phyloP scores from a whole-genome alignment of 1,140 invertebrate species.

The Drosophila hydei region DNA sequence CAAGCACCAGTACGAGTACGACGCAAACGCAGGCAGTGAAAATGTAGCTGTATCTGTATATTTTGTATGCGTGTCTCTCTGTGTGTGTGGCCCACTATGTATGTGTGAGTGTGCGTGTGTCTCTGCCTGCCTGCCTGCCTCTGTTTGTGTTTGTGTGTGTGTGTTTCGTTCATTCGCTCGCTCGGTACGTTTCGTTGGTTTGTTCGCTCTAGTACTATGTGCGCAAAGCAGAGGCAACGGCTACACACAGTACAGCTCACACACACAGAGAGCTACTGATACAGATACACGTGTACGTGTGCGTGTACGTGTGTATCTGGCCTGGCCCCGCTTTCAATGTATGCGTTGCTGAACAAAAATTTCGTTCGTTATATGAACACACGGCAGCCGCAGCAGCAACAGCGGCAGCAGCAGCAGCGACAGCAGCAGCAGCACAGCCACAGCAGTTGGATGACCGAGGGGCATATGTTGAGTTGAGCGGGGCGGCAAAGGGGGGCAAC shows the following conservation, averaged over 20 bases:
- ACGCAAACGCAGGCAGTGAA: conserved; percentile 73
- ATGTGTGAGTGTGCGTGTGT: conserved; percentile 31
- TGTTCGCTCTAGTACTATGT: conserved; percentile 54
- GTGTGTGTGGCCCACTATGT: not conserved
- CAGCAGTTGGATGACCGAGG: conserved; percentile 27
- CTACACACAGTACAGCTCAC: conserved; percentile 22
- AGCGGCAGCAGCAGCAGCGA: conserved; percentile 12
- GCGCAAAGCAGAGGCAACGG: conserved; percentile 56
- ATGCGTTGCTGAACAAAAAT: conserved; percentile 53
- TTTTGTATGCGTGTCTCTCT: conserved; percentile 9
- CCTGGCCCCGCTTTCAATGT: conserved; percentile 45
- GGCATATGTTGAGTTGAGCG: conserved; percentile 21
- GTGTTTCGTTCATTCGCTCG: conserved; percentile 47
- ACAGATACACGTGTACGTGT: not conserved
- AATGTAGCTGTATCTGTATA: conserved; percentile 48
- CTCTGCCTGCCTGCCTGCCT: no score
- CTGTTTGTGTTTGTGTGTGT: no score
- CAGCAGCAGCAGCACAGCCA: conserved; percentile 7
- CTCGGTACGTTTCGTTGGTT: conserved; percentile 44
- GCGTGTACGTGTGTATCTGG: conserved; percentile 61
- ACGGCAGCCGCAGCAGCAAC: conserved; percentile 36
- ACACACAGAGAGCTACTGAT: conserved; percentile 25
- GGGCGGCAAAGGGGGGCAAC: conserved; percentile 1
- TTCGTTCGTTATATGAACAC: conserved; percentile 75
- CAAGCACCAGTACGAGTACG: conserved; percentile 56